Evolutionary conservation across 2,888 invertebrate species (phyloP).

Genomic region (Eristalinus aeneus): DNA sequence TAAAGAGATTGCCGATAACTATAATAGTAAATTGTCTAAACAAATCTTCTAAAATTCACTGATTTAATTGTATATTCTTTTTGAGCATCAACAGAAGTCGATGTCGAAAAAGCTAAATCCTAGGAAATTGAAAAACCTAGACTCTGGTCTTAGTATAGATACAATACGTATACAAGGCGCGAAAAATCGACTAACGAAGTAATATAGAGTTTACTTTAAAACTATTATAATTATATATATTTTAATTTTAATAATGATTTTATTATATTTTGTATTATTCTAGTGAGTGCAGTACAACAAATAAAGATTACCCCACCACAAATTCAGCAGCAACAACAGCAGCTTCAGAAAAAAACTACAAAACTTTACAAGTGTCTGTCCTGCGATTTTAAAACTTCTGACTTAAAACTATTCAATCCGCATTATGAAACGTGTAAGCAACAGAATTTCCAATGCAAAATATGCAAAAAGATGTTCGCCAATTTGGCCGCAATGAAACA

Average conservation of each 20-base stretch:
- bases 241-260: background rate
- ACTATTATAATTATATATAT: too few species aligned
- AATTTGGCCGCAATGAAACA: slow-evolving; percentile 79
- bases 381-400: slow-evolving; percentile 81
- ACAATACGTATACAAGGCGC: too few species aligned
- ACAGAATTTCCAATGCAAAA: slow-evolving; percentile 80
- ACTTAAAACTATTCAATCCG: slow-evolving; percentile 80
- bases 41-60: too few species aligned
- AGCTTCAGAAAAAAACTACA: slow-evolving; percentile 75
- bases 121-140: too few species aligned
- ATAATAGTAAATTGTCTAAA: too few species aligned
- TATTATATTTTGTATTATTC: background rate
- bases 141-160: too few species aligned
- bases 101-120: too few species aligned
- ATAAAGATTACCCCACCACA: slow-evolving; percentile 75
- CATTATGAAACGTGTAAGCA: slow-evolving; percentile 80
- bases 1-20: too few species aligned
- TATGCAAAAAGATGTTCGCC: slow-evolving; percentile 79
- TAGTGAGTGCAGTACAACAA: slow-evolving; percentile 75
- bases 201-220: too few species aligned
- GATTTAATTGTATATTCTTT: too few species aligned
- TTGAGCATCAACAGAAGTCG: too few species aligned
- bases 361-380: slow-evolving; percentile 81
- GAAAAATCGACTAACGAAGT: too few species aligned
- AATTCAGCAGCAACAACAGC: slow-evolving; percentile 69